Conservation (phyloP, 1,140 invertebrate species). For the Oncopeltus fasciatus region DNA sequence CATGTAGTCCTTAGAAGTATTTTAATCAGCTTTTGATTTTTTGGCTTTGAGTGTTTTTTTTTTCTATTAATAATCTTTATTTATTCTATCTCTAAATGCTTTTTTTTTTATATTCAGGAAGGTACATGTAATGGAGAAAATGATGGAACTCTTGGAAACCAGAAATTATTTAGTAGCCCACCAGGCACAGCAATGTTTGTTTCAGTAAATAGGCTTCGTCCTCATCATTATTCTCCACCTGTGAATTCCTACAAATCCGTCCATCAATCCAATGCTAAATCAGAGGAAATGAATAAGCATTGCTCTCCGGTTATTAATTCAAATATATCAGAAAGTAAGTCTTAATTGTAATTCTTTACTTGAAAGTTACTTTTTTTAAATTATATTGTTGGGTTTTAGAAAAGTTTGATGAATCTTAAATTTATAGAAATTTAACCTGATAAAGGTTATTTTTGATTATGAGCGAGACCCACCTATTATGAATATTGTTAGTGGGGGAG, state of each 20-base stretch:
- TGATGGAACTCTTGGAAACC: conserved; percentile 17
- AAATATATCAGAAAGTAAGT: background rate
- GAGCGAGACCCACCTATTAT: too few species aligned
- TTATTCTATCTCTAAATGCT: background rate
- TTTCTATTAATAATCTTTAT: background rate
- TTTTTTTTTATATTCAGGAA: conserved; percentile 20
- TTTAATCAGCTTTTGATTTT: conserved; percentile 1
- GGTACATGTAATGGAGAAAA: conserved; percentile 5
- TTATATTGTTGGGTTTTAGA: background rate
- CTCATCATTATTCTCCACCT: background rate
- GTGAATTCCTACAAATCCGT: background rate
- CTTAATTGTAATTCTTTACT: background rate
- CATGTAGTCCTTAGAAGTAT: background rate
- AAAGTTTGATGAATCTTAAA: background rate
- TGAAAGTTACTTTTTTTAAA: background rate
- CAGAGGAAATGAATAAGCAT: background rate
- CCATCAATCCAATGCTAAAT: background rate
- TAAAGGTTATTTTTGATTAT: too few species aligned
- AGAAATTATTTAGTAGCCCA: conserved; percentile 19
- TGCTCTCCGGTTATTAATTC: background rate
- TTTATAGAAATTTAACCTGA: too few species aligned
- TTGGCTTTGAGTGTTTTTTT: background rate
- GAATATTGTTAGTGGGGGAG: too few species aligned
- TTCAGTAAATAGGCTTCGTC: conserved; percentile 12
- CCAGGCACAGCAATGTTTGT: conserved; percentile 21